Conservation (phyloP, 2,888 invertebrate genomes). For the Tenthredo notha region DNA sequence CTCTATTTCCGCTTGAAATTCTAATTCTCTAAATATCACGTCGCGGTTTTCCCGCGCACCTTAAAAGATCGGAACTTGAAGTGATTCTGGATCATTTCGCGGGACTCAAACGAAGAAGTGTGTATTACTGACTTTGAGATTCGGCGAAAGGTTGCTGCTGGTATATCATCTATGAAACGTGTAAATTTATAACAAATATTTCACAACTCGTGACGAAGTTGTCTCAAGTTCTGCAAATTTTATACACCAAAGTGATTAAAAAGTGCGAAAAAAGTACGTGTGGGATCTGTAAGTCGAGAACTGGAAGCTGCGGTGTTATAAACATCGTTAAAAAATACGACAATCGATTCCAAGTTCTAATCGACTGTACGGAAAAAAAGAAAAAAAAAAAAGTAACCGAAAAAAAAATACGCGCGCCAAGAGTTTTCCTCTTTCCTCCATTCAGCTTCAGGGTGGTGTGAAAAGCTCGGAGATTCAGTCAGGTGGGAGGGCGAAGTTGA, state of each 20-base stretch:
- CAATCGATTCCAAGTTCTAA: constrained; percentile 31
- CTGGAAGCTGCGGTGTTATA: not conserved
- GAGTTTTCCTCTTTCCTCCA: not conserved
- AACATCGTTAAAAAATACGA: constrained; percentile 25
- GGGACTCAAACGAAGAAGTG: not conserved
- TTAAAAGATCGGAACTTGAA: not conserved
- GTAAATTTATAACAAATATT: not conserved
- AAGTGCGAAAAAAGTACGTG: constrained; percentile 12
- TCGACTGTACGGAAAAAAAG: constrained; percentile 22
- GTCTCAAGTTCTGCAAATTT: not conserved
- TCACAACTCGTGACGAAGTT: not conserved
- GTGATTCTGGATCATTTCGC: not conserved
- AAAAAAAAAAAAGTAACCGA: not conserved
- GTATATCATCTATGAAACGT: not conserved
- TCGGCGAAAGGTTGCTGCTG: not conserved
- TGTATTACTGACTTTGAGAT: not conserved
- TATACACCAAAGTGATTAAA: not conserved
- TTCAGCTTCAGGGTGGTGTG: not conserved
- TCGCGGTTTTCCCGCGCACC: not conserved
- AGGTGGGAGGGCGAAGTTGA: constrained; percentile 50
- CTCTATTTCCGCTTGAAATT: not conserved
- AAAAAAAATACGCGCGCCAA: not conserved
- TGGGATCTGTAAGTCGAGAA: not conserved
- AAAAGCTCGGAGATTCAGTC: constrained; percentile 37
- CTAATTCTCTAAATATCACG: not conserved